A percentile compares a stretch with the other conserved stretches of the same genome.
These are phyloP conservation scores for Limosa lapponica DNA, from an alignment of 2,797 vertebrate genomes.

Conservation along the genomic window DNA sequence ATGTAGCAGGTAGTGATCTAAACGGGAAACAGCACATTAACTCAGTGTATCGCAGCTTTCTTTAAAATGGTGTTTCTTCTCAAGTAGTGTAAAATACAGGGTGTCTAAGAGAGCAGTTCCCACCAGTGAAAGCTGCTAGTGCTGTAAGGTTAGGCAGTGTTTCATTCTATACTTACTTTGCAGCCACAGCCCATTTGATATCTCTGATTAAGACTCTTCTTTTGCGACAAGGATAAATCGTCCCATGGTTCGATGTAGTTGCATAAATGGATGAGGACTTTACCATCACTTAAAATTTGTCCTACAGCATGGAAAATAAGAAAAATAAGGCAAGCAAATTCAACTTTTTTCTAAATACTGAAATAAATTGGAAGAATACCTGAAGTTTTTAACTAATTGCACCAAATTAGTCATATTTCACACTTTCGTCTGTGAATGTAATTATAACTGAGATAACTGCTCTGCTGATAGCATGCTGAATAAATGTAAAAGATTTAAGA, in stretches of 20 bases:
- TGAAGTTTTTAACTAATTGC: not conserved
- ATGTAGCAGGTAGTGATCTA: slow-evolving; percentile 91
- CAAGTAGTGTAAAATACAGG: not conserved
- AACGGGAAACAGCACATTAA: not conserved
- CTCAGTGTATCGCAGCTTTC: not conserved
- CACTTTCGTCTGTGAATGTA: not conserved
- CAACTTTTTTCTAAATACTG: not conserved
- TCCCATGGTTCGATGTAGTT: slow-evolving; percentile 91
- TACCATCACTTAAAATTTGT: slow-evolving; percentile 86
- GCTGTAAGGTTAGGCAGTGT: not conserved
- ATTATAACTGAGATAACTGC: not conserved
- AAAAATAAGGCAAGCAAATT: not conserved
- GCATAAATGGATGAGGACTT: slow-evolving; percentile 89
- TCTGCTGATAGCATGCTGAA: not conserved
- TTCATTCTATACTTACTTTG: slow-evolving; percentile 81
- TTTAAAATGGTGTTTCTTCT: not conserved
- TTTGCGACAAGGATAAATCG: slow-evolving; percentile 88
- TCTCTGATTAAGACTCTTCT: slow-evolving; percentile 91
- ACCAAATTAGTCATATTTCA: not conserved
- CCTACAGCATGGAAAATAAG: slow-evolving; percentile 74
- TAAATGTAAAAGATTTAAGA: not conserved
- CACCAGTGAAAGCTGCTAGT: not conserved
- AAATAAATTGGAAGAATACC: not conserved
- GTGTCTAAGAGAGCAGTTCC: not conserved
- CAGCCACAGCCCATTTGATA: slow-evolving; percentile 94